A percentile compares a stretch with the other conserved stretches of the same genome.
phyloP scores from a whole-genome alignment of 1,140 invertebrate species.

The Matsumurasca onukii region DNA sequence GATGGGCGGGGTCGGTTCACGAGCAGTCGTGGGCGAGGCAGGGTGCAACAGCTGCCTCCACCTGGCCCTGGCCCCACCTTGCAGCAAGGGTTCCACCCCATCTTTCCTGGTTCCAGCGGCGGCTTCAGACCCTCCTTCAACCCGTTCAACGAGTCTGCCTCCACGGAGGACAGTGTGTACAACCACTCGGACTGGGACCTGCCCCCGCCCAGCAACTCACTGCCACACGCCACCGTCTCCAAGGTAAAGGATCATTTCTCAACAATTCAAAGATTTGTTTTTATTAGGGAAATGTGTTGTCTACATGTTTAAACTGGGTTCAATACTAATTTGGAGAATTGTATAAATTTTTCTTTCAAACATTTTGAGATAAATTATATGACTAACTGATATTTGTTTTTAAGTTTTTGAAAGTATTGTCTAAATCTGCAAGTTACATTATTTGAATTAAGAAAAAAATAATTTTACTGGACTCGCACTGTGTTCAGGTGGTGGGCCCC shows the following conservation, averaged over 20 bases:
- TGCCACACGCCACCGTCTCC: conserved; percentile 32
- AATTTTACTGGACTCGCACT: too few species aligned
- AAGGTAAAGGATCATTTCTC: conserved; percentile 24
- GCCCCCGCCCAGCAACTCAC: conserved; percentile 8
- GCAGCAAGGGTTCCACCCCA: conserved; percentile 63
- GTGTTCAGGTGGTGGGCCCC: too few species aligned
- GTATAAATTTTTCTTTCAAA: too few species aligned
- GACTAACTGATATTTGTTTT: too few species aligned
- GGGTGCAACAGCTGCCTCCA: conserved; percentile 34
- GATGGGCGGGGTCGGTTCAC: conserved; percentile 48
- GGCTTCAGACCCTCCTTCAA: conserved; percentile 69
- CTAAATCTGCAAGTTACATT: too few species aligned
- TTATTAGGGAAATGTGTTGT: too few species aligned
- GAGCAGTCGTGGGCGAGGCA: conserved; percentile 32
- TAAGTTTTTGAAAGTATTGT: too few species aligned
- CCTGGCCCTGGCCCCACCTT: conserved; percentile 18
- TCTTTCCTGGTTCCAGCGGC: conserved; percentile 64
- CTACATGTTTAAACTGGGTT: too few species aligned
- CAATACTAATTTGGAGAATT: too few species aligned
- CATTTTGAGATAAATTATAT: too few species aligned
- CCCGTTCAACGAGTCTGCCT: conserved; percentile 47
- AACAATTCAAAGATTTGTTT: too few species aligned
- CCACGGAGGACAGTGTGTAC: neutral
- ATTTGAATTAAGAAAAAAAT: too few species aligned
- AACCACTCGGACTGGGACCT: conserved; percentile 12